Evolutionary conservation across 2,113 vertebrate species (phyloP).

Genomic region (Campylorhamphus procurvoides): DNA sequence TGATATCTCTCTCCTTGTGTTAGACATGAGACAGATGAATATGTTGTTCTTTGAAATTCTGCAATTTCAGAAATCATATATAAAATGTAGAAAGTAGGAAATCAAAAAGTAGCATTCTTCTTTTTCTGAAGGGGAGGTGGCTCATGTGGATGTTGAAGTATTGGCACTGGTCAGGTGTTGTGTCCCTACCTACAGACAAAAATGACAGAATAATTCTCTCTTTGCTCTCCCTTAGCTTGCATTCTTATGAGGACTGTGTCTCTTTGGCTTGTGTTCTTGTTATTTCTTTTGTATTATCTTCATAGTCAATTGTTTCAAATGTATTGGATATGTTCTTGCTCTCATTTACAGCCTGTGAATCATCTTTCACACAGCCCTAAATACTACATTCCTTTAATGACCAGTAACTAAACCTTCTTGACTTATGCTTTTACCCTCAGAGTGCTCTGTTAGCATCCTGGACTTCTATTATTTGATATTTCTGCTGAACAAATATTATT

Average conservation of each 20-base stretch:
- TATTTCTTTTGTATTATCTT: not conserved
- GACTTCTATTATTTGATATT: not conserved
- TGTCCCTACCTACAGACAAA: not conserved
- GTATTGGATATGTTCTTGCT: not conserved
- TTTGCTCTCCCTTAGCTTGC: not conserved
- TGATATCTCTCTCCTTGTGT: not conserved
- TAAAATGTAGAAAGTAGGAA: not conserved
- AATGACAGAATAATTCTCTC: not conserved
- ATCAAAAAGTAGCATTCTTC: not conserved
- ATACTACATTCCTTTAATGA: not conserved
- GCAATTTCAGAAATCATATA: not conserved
- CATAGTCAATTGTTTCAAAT: not conserved
- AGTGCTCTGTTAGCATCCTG: not conserved
- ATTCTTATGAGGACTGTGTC: not conserved
- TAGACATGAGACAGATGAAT: fast-evolving
- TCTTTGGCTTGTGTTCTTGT: not conserved
- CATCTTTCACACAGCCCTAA: not conserved
- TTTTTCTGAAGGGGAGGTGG: not conserved
- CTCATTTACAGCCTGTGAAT: not conserved
- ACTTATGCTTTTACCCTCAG: not conserved
- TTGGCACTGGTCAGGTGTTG: not conserved
- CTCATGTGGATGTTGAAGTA: not conserved
- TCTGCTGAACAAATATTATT: not conserved
- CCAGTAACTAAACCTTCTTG: not conserved
- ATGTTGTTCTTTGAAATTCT: not conserved